Evolutionary conservation across 2,797 vertebrate species (phyloP), one percentile per base, ranked within the genome.

Genomic region (Halcyon badia): DNA sequence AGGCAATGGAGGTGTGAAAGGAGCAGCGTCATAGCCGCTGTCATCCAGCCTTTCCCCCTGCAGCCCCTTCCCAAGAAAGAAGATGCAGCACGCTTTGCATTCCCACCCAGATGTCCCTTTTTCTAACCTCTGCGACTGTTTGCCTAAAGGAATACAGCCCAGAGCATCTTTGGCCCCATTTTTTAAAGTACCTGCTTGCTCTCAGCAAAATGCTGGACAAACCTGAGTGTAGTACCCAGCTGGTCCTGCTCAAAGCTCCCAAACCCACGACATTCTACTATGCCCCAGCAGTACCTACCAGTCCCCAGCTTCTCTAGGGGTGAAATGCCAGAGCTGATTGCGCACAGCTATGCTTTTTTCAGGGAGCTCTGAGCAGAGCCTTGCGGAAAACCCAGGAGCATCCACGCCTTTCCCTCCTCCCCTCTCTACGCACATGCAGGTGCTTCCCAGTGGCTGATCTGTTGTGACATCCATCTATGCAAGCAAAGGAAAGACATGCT

Each of bases 161-260:
- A 33, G 37, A 79, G 33, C 25, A 60, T 9, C 78, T 71, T 41
- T 60, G n/a, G 3, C 35, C 35, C 22, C 22, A 3, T 11, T 16
- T 25, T 70, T 51, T 57, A 19, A 44, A 56, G 46, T 0, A 4
- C 22, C 35, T 66, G 5, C 12, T 11, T 14, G 20, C 17, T 69
- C 41, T 44, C 58, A 28, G 26, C 30, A 37, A 78, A 81, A 66
- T 0, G 5, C 35, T 46, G 21, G 19, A 16, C 12, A 30, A 62
- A 20, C 3, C 2, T 0, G 6, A 64, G 25, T 1, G 17, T 4
- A n/a, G 42, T 10, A 48, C 41, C 44, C 46, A 26, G n/a, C 17
- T 13, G n/a, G 81, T 70, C 17, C 77, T 18, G 39, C 46, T 49
- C 31, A 1, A 35, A 6, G 19, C 37, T 82, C 56, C 56, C 62